phyloP scores from a whole-genome alignment of 2,888 invertebrate species.

The Chaetogeoica ovagalla region DNA sequence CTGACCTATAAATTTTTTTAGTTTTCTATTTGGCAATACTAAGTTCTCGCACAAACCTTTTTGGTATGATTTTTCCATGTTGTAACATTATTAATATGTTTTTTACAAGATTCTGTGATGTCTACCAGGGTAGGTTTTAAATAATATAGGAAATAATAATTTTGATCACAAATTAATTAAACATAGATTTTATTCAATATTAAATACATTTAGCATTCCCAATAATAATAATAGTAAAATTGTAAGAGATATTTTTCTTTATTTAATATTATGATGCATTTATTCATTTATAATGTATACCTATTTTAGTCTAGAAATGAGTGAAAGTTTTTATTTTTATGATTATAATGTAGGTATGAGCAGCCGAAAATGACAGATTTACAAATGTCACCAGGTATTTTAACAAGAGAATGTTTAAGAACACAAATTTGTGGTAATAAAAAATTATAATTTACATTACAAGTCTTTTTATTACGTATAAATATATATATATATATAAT shows the following conservation, averaged over 20 bases:
- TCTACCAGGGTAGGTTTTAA: neutral
- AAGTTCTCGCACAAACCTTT: slow-evolving; percentile 81
- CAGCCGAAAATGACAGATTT: slow-evolving; percentile 24
- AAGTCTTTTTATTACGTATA: neutral
- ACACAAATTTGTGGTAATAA: slow-evolving; percentile 42
- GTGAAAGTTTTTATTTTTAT: neutral
- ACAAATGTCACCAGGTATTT: slow-evolving; percentile 16
- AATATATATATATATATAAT: neutral
- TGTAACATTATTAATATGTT: slow-evolving; percentile 4
- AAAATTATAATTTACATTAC: neutral
- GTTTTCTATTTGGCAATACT: slow-evolving; percentile 76
- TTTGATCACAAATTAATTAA: neutral
- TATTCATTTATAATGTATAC: too few relatives aligned
- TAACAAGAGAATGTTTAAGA: slow-evolving; percentile 42
- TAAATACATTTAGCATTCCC: neutral
- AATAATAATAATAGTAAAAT: too few relatives aligned
- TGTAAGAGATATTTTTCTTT: too few relatives aligned
- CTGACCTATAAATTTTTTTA: slow-evolving; percentile 74
- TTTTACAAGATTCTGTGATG: neutral
- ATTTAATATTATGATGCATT: too few relatives aligned
- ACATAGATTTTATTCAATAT: neutral
- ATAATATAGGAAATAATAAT: neutral
- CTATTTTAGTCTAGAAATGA: too few relatives aligned
- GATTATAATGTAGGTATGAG: slow-evolving; percentile 9
- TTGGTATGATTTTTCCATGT: slow-evolving; percentile 36